Conservation (phyloP, 2,888 invertebrate species). For the Scotopteryx bipunctaria region DNA sequence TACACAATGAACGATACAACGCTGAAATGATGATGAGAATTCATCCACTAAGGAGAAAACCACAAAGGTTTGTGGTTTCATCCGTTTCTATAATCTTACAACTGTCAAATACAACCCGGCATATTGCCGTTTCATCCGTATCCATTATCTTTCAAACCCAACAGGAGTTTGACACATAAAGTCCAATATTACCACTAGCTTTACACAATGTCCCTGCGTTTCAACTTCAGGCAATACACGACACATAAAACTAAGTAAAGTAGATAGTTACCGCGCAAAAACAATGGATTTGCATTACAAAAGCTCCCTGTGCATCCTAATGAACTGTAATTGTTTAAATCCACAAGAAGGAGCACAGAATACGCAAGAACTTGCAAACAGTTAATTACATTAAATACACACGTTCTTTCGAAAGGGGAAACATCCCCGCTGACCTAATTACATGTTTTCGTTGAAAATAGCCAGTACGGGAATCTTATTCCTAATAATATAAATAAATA, state of each 20-base stretch:
- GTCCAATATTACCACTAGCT: neutral
- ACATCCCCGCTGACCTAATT: conserved; percentile 35
- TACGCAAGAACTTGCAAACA: conserved; percentile 55
- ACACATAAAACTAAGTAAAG: conserved; percentile 22
- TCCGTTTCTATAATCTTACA: too few species aligned
- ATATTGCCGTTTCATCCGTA: too few species aligned
- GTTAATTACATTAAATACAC: conserved; percentile 58
- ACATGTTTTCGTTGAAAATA: conserved; percentile 32
- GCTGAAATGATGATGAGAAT: too few species aligned
- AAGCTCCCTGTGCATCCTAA: conserved; percentile 65
- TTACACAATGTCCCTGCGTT: too few species aligned
- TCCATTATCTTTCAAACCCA: too few species aligned
- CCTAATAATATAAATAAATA: conserved; percentile 8
- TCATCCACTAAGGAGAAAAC: too few species aligned
- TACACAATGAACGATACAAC: too few species aligned
- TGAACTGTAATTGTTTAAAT: conserved; percentile 73
- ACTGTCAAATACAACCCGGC: too few species aligned
- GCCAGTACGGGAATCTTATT: neutral
- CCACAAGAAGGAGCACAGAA: conserved; percentile 61
- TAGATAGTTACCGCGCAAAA: conserved; percentile 49
- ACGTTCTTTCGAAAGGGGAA: conserved; percentile 40
- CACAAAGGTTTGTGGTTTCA: too few species aligned
- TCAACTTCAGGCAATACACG: neutral
- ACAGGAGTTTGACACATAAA: too few species aligned
- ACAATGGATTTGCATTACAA: conserved; percentile 73